phyloP scores from a whole-genome alignment of 2,113 vertebrate species.

The Speoplatyrhinus poulsoni region DNA sequence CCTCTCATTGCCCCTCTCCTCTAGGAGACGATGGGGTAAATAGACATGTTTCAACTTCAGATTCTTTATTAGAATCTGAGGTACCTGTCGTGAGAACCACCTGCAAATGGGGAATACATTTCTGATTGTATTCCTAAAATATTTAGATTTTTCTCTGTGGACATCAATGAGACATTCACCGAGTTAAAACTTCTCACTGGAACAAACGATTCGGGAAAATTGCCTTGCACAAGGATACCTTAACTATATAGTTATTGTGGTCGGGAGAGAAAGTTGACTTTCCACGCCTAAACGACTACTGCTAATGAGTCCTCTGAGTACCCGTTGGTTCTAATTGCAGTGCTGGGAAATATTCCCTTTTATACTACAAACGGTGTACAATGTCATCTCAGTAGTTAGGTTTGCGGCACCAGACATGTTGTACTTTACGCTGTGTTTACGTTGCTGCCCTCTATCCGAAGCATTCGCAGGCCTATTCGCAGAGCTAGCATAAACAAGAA shows the following conservation, averaged over 20 bases:
- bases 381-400: slow-evolving; percentile 40
- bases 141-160: background rate
- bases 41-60: slow-evolving; percentile 37
- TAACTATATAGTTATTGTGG: slow-evolving; percentile 22
- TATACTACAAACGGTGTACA: slow-evolving; percentile 40
- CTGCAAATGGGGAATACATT: slow-evolving; percentile 7
- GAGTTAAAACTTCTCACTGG: no score
- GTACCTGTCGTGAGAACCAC: slow-evolving; percentile 40
- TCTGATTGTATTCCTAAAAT: no score
- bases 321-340: slow-evolving; percentile 14
- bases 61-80: background rate
- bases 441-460: slow-evolving; percentile 47
- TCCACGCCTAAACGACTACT: slow-evolving; percentile 26
- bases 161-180: background rate
- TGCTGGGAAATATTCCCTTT: slow-evolving; percentile 26
- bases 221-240: background rate
- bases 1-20: slow-evolving; percentile 62
- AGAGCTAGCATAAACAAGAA: slow-evolving; percentile 53
- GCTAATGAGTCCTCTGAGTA: slow-evolving; percentile 28
- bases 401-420: slow-evolving; percentile 40
- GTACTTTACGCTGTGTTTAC: slow-evolving; percentile 54
- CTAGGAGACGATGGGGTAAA: slow-evolving; percentile 61
- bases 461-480: slow-evolving; percentile 43
- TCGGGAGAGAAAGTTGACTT: slow-evolving; percentile 19
- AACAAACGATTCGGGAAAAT: background rate